Evolutionary conservation across 2,797 vertebrate genomes (phyloP).

Genomic region (Eremophila alpestris): DNA sequence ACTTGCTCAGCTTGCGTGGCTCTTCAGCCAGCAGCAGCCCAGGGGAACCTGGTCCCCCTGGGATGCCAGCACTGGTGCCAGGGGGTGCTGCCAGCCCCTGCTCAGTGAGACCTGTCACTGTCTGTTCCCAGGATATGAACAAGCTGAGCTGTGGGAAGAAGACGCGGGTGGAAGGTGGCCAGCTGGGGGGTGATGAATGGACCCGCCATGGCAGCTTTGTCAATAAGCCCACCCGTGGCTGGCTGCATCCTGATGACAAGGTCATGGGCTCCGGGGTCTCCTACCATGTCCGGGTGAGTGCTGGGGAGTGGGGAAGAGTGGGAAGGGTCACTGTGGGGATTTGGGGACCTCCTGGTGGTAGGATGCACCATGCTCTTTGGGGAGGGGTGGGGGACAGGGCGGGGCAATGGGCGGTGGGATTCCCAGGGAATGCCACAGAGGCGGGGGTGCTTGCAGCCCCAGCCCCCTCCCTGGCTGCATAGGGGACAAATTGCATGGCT

Average conservation of each 20-base stretch:
- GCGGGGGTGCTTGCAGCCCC: background rate
- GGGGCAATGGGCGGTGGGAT: background rate
- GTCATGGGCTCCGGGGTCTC: constrained; percentile 95
- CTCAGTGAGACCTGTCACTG: constrained; percentile 75
- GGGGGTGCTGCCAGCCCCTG: background rate
- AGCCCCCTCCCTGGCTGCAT: background rate
- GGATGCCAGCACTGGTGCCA: background rate
- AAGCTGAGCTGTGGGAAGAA: constrained; percentile 93
- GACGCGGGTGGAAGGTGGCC: constrained; percentile 96
- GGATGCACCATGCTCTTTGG: background rate
- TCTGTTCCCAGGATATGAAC: constrained; percentile 97
- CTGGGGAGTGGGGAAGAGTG: background rate
- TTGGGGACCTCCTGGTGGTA: background rate
- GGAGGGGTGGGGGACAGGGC: no score
- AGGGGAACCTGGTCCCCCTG: background rate
- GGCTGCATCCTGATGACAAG: constrained; percentile 94
- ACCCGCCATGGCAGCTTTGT: constrained; percentile 97
- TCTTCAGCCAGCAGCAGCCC: background rate
- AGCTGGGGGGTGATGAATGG: constrained; percentile 97
- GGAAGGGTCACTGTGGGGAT: background rate
- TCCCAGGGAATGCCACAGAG: fast-evolving
- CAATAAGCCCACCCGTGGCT: constrained; percentile 95
- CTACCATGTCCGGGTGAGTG: constrained; percentile 92
- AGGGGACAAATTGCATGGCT: background rate
- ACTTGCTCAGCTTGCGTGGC: constrained; percentile 77